These are phyloP conservation scores for Acronicta aceris DNA, from an alignment of 2,888 invertebrate genomes.

Conservation along the genomic window DNA sequence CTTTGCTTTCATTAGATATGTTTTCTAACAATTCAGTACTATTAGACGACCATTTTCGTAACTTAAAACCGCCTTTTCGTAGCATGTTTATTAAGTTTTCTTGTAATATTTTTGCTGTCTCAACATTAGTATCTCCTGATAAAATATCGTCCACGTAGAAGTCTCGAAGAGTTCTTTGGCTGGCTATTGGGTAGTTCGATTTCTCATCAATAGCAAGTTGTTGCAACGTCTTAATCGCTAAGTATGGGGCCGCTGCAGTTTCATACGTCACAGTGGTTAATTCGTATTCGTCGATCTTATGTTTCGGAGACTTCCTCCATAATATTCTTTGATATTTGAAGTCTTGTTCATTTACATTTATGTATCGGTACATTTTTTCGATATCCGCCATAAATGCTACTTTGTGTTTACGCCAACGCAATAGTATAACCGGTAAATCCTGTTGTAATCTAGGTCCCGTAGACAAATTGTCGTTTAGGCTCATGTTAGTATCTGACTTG, in stretches of 20 bases:
- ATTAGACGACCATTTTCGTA: constrained; percentile 22
- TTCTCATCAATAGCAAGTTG: not conserved
- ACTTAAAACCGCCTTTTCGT: constrained; percentile 5
- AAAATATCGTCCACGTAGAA: constrained; percentile 16
- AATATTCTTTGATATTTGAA: not conserved
- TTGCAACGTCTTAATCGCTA: not conserved
- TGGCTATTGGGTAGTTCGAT: constrained; percentile 1
- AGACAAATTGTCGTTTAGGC: not conserved
- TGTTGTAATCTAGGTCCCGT: not conserved
- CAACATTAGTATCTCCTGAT: not conserved
- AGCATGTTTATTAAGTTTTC: constrained; percentile 6
- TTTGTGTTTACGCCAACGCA: not conserved
- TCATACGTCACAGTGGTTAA: not conserved
- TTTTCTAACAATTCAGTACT: not conserved
- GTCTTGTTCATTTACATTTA: not conserved
- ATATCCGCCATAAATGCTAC: constrained; percentile 1
- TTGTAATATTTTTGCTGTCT: constrained; percentile 1
- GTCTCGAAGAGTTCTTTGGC: not conserved
- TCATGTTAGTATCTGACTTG: not conserved
- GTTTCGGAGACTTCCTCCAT: not conserved
- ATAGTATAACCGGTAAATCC: not conserved
- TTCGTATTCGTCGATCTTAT: not conserved
- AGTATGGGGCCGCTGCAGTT: not conserved
- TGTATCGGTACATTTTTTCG: constrained; percentile 4
- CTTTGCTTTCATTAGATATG: not conserved